A percentile compares a stretch with the other conserved stretches of the same genome.
Evolutionary conservation across 2,888 invertebrate genomes (phyloP).

Genomic region (Brachylomia viminalis): DNA sequence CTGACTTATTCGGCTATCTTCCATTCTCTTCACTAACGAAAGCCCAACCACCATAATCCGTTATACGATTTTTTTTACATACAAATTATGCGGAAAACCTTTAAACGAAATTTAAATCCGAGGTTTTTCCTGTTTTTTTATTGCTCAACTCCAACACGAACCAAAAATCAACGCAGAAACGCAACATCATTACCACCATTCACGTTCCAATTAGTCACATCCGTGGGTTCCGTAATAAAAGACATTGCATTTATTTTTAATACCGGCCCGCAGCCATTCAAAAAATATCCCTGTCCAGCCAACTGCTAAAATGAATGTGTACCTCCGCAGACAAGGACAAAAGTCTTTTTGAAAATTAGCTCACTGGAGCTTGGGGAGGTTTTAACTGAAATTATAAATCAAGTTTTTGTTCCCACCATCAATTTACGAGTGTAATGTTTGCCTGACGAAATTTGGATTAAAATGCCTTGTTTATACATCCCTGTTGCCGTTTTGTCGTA

Average conservation of each 20-base stretch:
- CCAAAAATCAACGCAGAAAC: constrained; percentile 44
- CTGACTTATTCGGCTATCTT: constrained; percentile 22
- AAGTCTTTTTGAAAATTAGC: constrained; percentile 82
- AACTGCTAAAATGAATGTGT: constrained; percentile 76
- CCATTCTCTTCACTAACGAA: neutral
- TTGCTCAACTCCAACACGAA: constrained; percentile 14
- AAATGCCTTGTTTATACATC: constrained; percentile 65
- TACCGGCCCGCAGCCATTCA: constrained; percentile 70
- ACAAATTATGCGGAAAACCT: constrained; percentile 9
- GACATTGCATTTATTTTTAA: constrained; percentile 77
- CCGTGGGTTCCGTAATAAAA: constrained; percentile 72
- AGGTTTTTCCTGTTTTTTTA: constrained; percentile 28
- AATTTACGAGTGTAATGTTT: constrained; percentile 62
- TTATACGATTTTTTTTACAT: constrained; percentile 11
- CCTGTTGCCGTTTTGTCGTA: constrained; percentile 60
- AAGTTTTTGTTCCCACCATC: constrained; percentile 75
- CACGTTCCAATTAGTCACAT: constrained; percentile 76
- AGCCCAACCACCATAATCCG: neutral
- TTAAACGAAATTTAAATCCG: constrained; percentile 17
- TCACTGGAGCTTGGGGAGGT: constrained; percentile 73
- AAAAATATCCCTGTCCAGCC: constrained; percentile 73
- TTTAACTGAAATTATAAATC: constrained; percentile 80
- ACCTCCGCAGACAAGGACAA: constrained; percentile 71
- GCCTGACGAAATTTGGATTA: constrained; percentile 67
- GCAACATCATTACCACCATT: constrained; percentile 73